Evolutionary conservation across 2,888 invertebrate species (phyloP), one percentile per base, ranked within the genome.

Genomic region (Rhogogaster chlorosoma): DNA sequence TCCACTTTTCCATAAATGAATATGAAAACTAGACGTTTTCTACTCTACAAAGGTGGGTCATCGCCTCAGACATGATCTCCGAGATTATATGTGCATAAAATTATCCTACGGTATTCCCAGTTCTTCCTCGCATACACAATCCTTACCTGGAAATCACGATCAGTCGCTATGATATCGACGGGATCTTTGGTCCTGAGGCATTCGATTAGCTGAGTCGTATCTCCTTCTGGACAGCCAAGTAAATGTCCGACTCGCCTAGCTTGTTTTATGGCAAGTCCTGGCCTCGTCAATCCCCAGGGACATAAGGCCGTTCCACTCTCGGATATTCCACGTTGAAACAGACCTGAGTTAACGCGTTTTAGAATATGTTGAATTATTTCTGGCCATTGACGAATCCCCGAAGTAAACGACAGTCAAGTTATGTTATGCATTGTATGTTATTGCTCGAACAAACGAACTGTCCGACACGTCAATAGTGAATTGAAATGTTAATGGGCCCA

Each of bases 241-340:
- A 95, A 93, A 89, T 95, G 92, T 0, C 96, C 96, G 32, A 97
- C 90, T 71, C 94, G 95, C 84, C 94, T 94, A 0, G 96, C 95
- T 84, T 96, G 95, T 61, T 93, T 92, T 7, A 94, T 93, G 0
- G 96, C 95, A 85, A 95, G 94, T 9, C 95, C 96, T 3, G 95
- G 95, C 82, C 94, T 94, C 0, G 95, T 94, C 0, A 96, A 94
- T 0, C 96, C 95, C 96, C 96, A 96, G 0, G 96, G 95, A 87
- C 95, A 95, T 57, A 96, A 93, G 0, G 96, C 95, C 0, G 96
- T 96, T 0, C 97, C 97, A 80, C 97, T 97, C 90, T 97, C 96
- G 0, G 97, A 96, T 86, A 97, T 97, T 1, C 95, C 97, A 85
- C 95, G 95, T 87, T 96, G 96, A 88, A 97, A 96, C 15, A 97